Base-by-base conservation (phyloP, 2,888 invertebrate genomes). In the Minunthozetes semirufus region DNA sequence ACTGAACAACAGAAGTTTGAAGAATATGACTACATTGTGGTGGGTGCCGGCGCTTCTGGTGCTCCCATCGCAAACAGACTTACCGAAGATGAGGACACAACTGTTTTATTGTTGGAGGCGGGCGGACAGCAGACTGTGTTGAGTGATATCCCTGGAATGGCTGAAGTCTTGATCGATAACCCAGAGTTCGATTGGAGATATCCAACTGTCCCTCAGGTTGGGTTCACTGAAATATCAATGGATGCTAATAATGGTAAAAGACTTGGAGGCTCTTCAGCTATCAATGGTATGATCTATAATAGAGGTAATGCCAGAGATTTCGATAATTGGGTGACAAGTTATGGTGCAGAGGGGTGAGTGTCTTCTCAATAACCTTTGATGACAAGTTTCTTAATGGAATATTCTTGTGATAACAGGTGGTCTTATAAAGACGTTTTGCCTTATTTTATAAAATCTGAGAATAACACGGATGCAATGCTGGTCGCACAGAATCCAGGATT, bases 291-390 rank as follows among this genome's bases (percentile, higher is more conserved):
- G 0, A 53, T 72, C 11, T 75, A 72, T 15, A 72, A 59, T 33
- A 50, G 75, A n/a, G 72, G 72, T 15, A 71, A 61, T 66, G 50
- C 50, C 1, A 13, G 25, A 0, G 75, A 75, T 50, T 75, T 38
- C n/a, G 33, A 75, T 27, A 71, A 56, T 27, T 70, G 68, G 74
- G 63, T 50, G 0, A 15, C 27, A 11, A 48, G 3, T 29, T 74
- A 70, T 27, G 68, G 68, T 19, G 33, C n/a, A n/a, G n/a, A n/a
- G n/a, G n/a, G n/a, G n/a, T n/a, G n/a, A n/a, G n/a, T n/a, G n/a
- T n/a, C n/a, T n/a, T n/a, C n/a, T n/a, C n/a, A n/a, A n/a, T n/a
- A n/a, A n/a, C n/a, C n/a, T n/a, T n/a, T n/a, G n/a, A n/a, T n/a
- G n/a, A n/a, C n/a, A n/a, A n/a, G n/a, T n/a, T n/a, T n/a, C n/a